These are phyloP conservation scores for Opisthograptis luteolata DNA, from an alignment of 2,888 invertebrate genomes.

Conservation along the genomic window DNA sequence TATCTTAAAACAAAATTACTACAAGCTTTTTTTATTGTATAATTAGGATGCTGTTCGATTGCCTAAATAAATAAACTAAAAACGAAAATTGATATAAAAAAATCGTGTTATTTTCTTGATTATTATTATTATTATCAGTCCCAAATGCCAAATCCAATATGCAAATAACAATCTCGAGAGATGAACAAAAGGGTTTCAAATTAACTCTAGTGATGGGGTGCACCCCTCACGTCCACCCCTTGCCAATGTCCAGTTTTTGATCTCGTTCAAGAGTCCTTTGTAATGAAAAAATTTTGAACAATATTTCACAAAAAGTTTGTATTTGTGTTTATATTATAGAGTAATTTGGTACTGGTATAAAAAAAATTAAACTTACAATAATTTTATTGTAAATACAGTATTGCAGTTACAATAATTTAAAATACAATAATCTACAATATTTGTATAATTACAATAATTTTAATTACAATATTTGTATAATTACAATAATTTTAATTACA, in stretches of 20 bases:
- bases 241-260: constrained; percentile 23
- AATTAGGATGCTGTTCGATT: no score
- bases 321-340: no score
- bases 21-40: no score
- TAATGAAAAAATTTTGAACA: neutral
- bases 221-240: constrained; percentile 28
- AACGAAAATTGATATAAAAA: no score
- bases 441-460: constrained; percentile 8
- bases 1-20: no score
- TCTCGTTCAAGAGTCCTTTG: constrained; percentile 24
- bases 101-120: neutral
- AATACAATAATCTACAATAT: no score
- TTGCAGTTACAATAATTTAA: no score
- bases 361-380: no score
- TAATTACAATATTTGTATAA: neutral
- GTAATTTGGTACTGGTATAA: no score
- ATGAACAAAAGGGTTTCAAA: constrained; percentile 18
- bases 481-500: constrained; percentile 1
- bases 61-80: no score
- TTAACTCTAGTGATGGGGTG: constrained; percentile 14
- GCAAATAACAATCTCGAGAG: constrained; percentile 20
- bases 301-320: no score
- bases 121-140: constrained; percentile 19
- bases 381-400: no score
- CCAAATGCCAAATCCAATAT: constrained; percentile 25